phyloP scores from a whole-genome alignment of 2,888 invertebrate genomes.

The Amblyjoppa fuscipennis region DNA sequence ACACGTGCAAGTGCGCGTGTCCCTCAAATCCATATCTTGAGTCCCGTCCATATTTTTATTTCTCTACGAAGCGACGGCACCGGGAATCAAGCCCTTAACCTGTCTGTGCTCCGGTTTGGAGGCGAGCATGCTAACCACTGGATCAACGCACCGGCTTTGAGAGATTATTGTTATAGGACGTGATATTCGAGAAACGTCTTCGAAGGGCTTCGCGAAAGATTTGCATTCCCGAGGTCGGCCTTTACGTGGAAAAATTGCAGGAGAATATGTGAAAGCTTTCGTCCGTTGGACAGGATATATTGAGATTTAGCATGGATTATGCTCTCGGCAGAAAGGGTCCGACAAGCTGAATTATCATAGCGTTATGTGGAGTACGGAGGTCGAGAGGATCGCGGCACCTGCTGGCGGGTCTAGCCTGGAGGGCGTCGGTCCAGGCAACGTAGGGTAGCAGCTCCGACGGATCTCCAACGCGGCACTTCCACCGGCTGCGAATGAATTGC shows the following conservation, averaged over 20 bases:
- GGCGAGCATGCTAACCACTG: too few species aligned
- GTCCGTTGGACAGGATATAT: neutral
- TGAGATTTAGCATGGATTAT: neutral
- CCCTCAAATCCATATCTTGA: too few species aligned
- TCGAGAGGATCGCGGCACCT: constrained; percentile 43
- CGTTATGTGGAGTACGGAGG: constrained; percentile 5
- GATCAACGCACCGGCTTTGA: neutral
- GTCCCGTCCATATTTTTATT: too few species aligned
- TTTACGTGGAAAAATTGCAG: constrained; percentile 24
- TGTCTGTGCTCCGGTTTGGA: too few species aligned
- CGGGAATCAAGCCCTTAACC: too few species aligned
- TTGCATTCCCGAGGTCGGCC: constrained; percentile 8
- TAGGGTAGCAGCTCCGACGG: neutral
- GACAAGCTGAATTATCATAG: constrained; percentile 23
- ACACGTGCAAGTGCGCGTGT: too few species aligned
- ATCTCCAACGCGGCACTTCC: constrained; percentile 1
- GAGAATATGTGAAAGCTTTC: neutral
- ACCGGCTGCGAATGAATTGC: constrained; percentile 74
- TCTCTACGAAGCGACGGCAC: too few species aligned
- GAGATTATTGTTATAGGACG: constrained; percentile 3
- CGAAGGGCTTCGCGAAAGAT: neutral
- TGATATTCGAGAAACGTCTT: constrained; percentile 41
- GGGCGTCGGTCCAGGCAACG: constrained; percentile 14
- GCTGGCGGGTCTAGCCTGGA: constrained; percentile 36
- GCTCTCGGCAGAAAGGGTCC: neutral